Percentiles rank a stretch among this genome's conserved stretches.
These are phyloP conservation scores for Eleginops maclovinus DNA, from an alignment of 2,113 vertebrate species.

Conservation along the genomic window DNA sequence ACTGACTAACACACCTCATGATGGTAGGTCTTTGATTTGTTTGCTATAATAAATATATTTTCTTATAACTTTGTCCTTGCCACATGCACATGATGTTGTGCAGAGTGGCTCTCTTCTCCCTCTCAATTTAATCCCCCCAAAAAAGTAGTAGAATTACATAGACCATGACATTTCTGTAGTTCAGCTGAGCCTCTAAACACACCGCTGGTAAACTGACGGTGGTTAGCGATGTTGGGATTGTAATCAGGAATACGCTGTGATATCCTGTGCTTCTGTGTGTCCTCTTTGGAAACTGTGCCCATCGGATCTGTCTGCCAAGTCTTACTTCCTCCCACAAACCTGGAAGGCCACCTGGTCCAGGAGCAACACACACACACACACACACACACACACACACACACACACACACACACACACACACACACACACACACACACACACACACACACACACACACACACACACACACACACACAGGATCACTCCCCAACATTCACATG, in stretches of 20 bases:
- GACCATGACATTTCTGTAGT: background rate
- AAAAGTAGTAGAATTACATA: background rate
- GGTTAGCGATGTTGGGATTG: background rate
- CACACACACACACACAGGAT: slow-evolving; percentile 8
- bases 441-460: slow-evolving; percentile 10
- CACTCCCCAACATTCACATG: no score
- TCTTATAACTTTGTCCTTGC: no score
- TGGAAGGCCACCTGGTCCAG: slow-evolving; percentile 65
- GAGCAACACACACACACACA: slow-evolving; percentile 16
- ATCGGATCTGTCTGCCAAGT: slow-evolving; percentile 56
- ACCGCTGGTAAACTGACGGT: slow-evolving; percentile 1
- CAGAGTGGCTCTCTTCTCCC: background rate
- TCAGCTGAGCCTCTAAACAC: slow-evolving; percentile 18
- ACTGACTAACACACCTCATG: no score
- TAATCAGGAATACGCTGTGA: background rate
- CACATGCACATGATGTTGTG: background rate
- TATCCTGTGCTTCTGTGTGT: slow-evolving; percentile 16
- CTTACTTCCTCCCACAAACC: slow-evolving; percentile 66
- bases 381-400: slow-evolving; percentile 1
- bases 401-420: slow-evolving; percentile 16
- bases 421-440: slow-evolving; percentile 19
- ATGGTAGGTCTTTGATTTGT: no score
- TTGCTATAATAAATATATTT: no score
- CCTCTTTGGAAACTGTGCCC: slow-evolving; percentile 59
- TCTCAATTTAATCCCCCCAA: background rate